A percentile compares a stretch with the other conserved stretches of the same genome.
Evolutionary conservation across 2,113 vertebrate species (phyloP).

Genomic region (Thunnus maccoyii): DNA sequence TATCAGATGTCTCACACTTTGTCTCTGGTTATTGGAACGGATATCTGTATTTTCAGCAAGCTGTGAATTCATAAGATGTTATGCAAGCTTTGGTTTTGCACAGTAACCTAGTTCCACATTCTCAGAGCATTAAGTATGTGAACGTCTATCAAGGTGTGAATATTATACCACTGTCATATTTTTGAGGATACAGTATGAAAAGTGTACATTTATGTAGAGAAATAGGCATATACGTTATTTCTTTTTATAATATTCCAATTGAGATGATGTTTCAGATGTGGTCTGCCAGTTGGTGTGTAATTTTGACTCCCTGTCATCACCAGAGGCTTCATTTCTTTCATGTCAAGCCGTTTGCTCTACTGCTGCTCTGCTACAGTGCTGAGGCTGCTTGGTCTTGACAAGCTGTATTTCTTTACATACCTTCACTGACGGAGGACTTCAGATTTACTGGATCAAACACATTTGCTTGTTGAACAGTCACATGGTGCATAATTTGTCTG

Average conservation of each 20-base stretch:
- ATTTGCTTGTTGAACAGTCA: no score
- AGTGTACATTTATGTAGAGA: neutral
- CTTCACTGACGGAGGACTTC: neutral
- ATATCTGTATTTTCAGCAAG: no score
- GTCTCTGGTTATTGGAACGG: neutral
- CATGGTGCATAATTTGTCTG: no score
- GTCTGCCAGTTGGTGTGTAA: constrained; percentile 20
- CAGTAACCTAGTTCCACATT: neutral
- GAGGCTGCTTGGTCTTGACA: neutral
- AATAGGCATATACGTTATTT: neutral
- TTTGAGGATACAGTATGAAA: no score
- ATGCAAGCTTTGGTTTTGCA: no score
- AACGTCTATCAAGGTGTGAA: no score
- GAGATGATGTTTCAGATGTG: constrained; percentile 29
- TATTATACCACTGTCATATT: no score
- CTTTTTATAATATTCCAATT: neutral
- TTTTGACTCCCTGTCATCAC: constrained; percentile 27
- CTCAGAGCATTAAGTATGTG: neutral
- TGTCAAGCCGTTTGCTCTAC: neutral
- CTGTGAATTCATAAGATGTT: no score
- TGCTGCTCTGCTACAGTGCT: neutral
- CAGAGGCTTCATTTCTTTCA: neutral
- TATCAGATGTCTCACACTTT: neutral
- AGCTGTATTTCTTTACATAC: neutral
- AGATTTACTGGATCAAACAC: no score